Evolutionary conservation across 1,140 invertebrate genomes (phyloP).

Genomic region (Drosophila nigrodunni): DNA sequence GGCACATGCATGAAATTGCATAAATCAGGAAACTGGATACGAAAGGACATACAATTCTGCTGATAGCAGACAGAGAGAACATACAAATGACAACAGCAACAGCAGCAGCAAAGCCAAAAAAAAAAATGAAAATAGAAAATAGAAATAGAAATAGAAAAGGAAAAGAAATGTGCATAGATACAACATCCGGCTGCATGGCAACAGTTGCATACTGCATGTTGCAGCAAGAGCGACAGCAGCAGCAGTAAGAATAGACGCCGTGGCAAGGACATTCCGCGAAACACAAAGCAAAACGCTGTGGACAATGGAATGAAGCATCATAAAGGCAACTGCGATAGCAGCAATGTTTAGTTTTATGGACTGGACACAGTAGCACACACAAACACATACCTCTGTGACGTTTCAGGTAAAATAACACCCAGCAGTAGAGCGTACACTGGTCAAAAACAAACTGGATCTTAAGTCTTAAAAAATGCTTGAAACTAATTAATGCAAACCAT

Average conservation of each 20-base stretch:
- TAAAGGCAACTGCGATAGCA: slow-evolving; percentile 29
- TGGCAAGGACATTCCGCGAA: slow-evolving; percentile 26
- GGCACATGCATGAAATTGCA: slow-evolving; percentile 65
- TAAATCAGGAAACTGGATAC: slow-evolving; percentile 57
- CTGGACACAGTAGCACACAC: slow-evolving; percentile 9
- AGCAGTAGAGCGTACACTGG: background rate
- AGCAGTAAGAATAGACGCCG: slow-evolving; percentile 3
- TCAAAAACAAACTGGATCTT: no score
- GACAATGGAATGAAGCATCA: slow-evolving; percentile 34
- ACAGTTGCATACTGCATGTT: slow-evolving; percentile 28
- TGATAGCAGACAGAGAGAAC: slow-evolving; percentile 45
- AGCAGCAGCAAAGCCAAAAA: background rate
- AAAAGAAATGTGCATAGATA: slow-evolving; percentile 6
- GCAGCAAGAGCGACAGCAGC: slow-evolving; percentile 22
- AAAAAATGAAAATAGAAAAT: background rate
- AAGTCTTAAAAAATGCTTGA: no score
- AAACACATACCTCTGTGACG: slow-evolving; percentile 12
- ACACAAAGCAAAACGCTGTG: slow-evolving; percentile 42
- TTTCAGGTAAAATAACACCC: slow-evolving; percentile 40
- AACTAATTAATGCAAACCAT: no score
- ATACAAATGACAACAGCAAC: slow-evolving; percentile 14
- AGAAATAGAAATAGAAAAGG: slow-evolving; percentile 7
- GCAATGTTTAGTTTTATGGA: slow-evolving; percentile 51
- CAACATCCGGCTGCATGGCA: slow-evolving; percentile 39
- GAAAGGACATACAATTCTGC: slow-evolving; percentile 32